These are phyloP conservation scores for Arrhamphus sclerolepis DNA, from an alignment of 2,797 vertebrate genomes.

Conservation along the genomic window DNA sequence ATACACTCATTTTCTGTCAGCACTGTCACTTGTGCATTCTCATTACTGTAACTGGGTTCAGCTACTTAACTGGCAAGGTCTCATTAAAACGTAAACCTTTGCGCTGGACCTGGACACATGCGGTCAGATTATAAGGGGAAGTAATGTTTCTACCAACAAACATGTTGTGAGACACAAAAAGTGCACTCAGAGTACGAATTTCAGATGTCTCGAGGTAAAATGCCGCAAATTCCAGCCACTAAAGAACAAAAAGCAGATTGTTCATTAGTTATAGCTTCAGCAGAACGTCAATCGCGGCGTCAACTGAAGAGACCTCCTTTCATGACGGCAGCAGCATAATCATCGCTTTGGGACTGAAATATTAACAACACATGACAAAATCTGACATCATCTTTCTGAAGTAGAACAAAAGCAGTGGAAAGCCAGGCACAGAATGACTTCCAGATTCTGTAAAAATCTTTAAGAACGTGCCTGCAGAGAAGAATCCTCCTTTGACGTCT, in stretches of 20 bases:
- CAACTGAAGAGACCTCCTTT: constrained; percentile 70
- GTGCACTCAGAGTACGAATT: constrained; percentile 12
- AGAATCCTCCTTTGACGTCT: constrained; percentile 49
- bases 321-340: constrained; percentile 60
- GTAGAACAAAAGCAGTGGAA: constrained; percentile 21
- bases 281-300: constrained; percentile 13
- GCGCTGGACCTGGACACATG: constrained; percentile 1
- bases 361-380: constrained; percentile 70
- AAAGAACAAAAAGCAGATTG: constrained; percentile 72
- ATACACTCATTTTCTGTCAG: constrained; percentile 60
- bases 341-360: constrained; percentile 67
- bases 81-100: constrained; percentile 28
- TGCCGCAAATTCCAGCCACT: constrained; percentile 46
- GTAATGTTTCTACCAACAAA: neutral
- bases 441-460: constrained; percentile 67
- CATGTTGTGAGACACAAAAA: constrained; percentile 13
- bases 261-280: constrained; percentile 59
- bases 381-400: constrained; percentile 73
- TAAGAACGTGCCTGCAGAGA: constrained; percentile 39
- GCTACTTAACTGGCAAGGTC: constrained; percentile 42
- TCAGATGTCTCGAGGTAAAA: constrained; percentile 35
- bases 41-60: constrained; percentile 54
- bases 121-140: neutral
- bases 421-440: constrained; percentile 59
- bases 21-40: constrained; percentile 54